Evolutionary conservation across 35 echinoderm and acorn worm species (phyloP), one percentile per base, ranked within the genome.

Genomic region (Apostichopus japonicus): DNA sequence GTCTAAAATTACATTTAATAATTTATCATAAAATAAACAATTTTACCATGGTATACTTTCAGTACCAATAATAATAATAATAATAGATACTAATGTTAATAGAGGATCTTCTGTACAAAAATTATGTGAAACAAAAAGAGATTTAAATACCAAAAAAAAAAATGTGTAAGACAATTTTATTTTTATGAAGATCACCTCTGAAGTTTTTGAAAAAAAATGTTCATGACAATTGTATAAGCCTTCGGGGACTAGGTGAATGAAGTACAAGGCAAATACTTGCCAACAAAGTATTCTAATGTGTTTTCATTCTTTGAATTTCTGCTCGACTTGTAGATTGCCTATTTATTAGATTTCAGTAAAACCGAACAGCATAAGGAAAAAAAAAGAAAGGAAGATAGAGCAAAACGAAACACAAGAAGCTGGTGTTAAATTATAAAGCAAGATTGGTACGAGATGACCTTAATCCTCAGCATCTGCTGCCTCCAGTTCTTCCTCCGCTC

Each of bases 21-120:
- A 84, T 84, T 84, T 57, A 84, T 84, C 54, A 24, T 75, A 19
- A 67, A 67, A 23, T 22, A 84, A 84, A 22, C 54, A 10, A 84
- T 58, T 8, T 57, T 62, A 84, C 81, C 81, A 57, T 84, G 81
- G 81, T 84, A 84, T 84, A 57, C 81, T 84, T 84, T 84, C 81
- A 84, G 56, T 58, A 84, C 56, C 54, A 57, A 24, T 80, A 80
- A 44, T 44, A 83, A 83, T 82, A 52, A 82, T 19, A 83, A 67
- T 67, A 15, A 67, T 67, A 67, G 63, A 67, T 17, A 44, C 33
- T 44, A 1, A 44, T 44, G 33, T 44, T 44, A 44, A 44, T 44
- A 44, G 33, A 44, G 33, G 33, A 44, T 44, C 33, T 44, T 44
- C 33, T 44, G 33, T 44, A 44, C 33, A 44, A 44, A 44, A 44